These are phyloP conservation scores for Nephrotoma guestfalica DNA, from an alignment of 2,888 invertebrate species.

Conservation along the genomic window DNA sequence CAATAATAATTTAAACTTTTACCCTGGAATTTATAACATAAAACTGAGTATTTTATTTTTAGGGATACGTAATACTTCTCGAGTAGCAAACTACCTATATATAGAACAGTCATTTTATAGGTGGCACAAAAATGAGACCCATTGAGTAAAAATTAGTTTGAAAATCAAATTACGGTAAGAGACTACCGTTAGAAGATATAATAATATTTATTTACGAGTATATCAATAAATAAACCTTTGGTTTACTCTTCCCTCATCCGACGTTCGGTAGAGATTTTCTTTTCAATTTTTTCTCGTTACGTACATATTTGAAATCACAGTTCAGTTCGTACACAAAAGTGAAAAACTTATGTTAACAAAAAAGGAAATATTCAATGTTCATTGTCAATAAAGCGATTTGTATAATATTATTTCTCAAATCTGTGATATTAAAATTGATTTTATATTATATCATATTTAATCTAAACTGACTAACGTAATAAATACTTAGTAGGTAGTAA, in stretches of 20 bases:
- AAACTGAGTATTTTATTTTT: no score
- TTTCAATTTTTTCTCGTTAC: background rate
- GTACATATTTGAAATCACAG: background rate
- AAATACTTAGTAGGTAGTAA: no score
- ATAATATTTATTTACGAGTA: background rate
- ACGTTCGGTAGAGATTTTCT: background rate
- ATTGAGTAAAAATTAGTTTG: background rate
- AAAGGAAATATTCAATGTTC: background rate
- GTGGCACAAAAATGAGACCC: background rate
- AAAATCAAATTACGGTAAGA: background rate
- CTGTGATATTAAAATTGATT: background rate
- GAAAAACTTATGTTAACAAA: background rate
- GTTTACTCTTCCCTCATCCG: background rate
- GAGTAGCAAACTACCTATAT: background rate
- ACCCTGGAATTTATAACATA: background rate
- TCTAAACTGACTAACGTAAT: background rate
- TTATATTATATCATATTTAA: background rate
- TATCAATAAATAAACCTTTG: background rate
- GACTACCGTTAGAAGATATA: background rate
- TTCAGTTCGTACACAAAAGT: background rate
- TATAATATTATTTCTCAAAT: background rate
- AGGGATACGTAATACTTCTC: background rate
- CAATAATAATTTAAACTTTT: background rate
- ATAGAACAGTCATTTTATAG: no score
- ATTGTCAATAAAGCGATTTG: background rate